Base-by-base conservation (phyloP, 2,888 invertebrate genomes). In the Thereva unica region DNA sequence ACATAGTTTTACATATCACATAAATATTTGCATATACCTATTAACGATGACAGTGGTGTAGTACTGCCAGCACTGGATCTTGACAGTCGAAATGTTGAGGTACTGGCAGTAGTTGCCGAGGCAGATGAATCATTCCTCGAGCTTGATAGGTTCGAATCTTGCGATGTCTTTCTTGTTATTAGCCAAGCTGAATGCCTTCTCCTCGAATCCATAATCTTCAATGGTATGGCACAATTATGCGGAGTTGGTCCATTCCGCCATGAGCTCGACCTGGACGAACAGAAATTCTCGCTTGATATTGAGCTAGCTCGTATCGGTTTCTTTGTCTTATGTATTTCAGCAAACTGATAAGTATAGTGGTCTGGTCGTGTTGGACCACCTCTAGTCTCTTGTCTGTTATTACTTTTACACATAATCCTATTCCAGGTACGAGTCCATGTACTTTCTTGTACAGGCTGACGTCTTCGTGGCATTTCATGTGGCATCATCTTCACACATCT, bases 121-220 rank as follows among this genome's bases (percentile, higher is more conserved):
- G 93, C 93, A 0, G 93, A 93, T 9, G 94, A 95, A 80, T 95
- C 95, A 81, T 95, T 95, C 61, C 95, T 84, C 34, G 94, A 94
- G 74, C 91, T 93, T 54, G 93, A 93, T 71, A 95, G 82, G 80
- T 93, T 95, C 4, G 95, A 95, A 78, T 95, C 95, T 79, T 95
- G 94, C 8, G 93, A 93, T 0, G 94, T 92, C 82, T 95, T 95
- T 63, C 94, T 84, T n/a, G 93, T 92, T 37, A 94, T 90, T 69
- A 93, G 83, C 94, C 94, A 94, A 0, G 93, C 92, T 0, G 93
- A 91, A 55, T 93, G 90, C 71, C 93, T 85, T 64, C 93, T 84
- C 75, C 92, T 88, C 1, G 90, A 89, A 72, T 91, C 90, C 49
- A 90, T 81, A 71, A 90, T 80, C 65, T 89, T 83, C 70, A 91